These are phyloP conservation scores for Lineus longissimus DNA, from an alignment of 1,140 invertebrate species.

Conservation along the genomic window DNA sequence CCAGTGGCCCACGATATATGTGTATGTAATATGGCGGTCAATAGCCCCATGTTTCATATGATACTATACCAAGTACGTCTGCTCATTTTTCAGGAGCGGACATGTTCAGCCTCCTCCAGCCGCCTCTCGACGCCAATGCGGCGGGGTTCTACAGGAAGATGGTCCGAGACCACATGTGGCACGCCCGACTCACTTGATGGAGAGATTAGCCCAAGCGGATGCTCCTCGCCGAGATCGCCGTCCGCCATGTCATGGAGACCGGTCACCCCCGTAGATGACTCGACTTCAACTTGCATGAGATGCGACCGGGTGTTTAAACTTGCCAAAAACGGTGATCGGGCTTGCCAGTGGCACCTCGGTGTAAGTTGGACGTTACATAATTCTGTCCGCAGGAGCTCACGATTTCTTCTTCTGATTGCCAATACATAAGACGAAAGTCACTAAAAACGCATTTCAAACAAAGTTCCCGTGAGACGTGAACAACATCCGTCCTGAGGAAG, in stretches of 20 bases:
- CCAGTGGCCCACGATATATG: too few species aligned
- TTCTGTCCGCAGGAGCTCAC: not conserved
- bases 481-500: too few species aligned
- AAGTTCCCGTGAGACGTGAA: too few species aligned
- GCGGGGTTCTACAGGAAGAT: conserved; percentile 23
- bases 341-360: conserved; percentile 35
- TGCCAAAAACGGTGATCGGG: conserved; percentile 18
- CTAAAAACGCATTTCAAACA: too few species aligned
- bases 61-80: too few species aligned
- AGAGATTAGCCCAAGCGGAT: conserved; percentile 13
- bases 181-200: conserved; percentile 14
- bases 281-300: conserved; percentile 22
- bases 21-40: too few species aligned
- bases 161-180: conserved; percentile 15
- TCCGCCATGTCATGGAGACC: conserved; percentile 12
- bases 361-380: conserved; percentile 20
- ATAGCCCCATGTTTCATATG: too few species aligned
- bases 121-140: conserved; percentile 18
- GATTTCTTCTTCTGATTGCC: too few species aligned
- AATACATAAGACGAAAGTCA: too few species aligned
- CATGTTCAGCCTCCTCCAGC: too few species aligned
- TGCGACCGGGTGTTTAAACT: conserved; percentile 27
- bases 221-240: not conserved
- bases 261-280: conserved; percentile 19
- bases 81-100: too few species aligned